These are phyloP conservation scores for Pheosia tremula DNA, from an alignment of 2,888 invertebrate genomes.

Conservation along the genomic window DNA sequence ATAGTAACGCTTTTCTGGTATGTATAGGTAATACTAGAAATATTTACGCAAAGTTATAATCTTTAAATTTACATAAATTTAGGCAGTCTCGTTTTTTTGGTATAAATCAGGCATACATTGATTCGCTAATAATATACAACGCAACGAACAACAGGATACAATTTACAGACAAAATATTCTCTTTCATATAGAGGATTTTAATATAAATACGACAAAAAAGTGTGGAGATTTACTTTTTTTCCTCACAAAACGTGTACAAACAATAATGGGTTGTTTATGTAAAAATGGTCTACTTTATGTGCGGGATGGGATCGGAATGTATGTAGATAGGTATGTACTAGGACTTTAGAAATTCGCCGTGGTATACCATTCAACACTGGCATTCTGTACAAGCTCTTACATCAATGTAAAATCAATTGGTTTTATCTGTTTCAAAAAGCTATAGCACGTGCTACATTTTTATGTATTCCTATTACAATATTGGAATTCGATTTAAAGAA, in stretches of 20 bases:
- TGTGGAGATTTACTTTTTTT: conserved; percentile 9
- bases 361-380: conserved; percentile 13
- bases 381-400: conserved; percentile 14
- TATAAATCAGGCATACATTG: too few species aligned
- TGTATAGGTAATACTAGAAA: neutral
- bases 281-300: conserved; percentile 11
- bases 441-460: neutral
- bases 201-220: conserved; percentile 10
- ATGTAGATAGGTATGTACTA: conserved; percentile 8
- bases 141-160: neutral
- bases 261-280: conserved; percentile 3
- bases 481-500: neutral
- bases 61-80: too few species aligned
- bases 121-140: too few species aligned
- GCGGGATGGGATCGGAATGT: conserved; percentile 8
- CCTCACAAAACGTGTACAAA: neutral
- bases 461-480: conserved; percentile 1
- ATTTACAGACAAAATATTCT: conserved; percentile 2
- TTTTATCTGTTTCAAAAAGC: conserved; percentile 4
- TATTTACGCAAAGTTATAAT: too few species aligned
- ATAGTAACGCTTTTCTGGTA: neutral
- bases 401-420: conserved; percentile 1
- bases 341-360: conserved; percentile 22
- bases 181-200: neutral
- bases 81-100: too few species aligned